Conservation (phyloP, 1,140 invertebrate species). For the Euglossa dilemma region DNA sequence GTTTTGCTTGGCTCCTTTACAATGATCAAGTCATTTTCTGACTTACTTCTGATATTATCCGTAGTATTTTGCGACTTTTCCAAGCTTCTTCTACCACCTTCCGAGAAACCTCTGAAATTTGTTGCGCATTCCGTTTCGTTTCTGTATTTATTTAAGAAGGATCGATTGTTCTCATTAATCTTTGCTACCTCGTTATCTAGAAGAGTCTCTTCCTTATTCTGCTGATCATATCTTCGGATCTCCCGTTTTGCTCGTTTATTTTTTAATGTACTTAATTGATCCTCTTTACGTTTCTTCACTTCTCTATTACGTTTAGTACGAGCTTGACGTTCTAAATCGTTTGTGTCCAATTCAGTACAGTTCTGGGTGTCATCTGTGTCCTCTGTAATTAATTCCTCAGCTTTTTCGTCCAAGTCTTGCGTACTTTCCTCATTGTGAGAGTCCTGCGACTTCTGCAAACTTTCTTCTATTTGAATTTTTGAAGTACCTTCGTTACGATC, state of each 20-base stretch:
- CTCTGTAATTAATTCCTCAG: slow-evolving; percentile 21
- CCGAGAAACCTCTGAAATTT: slow-evolving; percentile 70
- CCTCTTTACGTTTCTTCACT: slow-evolving; percentile 74
- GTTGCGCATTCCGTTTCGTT: slow-evolving; percentile 39
- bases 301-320: slow-evolving; percentile 74
- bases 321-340: slow-evolving; percentile 65
- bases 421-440: slow-evolving; percentile 6
- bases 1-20: slow-evolving; percentile 5
- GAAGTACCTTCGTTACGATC: slow-evolving; percentile 29
- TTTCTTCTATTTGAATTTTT: slow-evolving; percentile 33
- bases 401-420: slow-evolving; percentile 25
- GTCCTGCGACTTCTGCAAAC: neutral
- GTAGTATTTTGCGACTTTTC: slow-evolving; percentile 45
- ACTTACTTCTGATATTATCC: slow-evolving; percentile 75
- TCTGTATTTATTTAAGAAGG: slow-evolving; percentile 60
- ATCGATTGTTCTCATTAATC: slow-evolving; percentile 78
- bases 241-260: slow-evolving; percentile 74
- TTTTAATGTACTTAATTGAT: slow-evolving; percentile 60
- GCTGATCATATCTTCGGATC: slow-evolving; percentile 73
- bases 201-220: slow-evolving; percentile 80
- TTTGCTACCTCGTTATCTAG: slow-evolving; percentile 80
- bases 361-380: slow-evolving; percentile 41
- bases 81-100: slow-evolving; percentile 38
- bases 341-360: slow-evolving; percentile 46
- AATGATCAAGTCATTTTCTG: slow-evolving; percentile 76